Evolutionary conservation across 2,888 invertebrate species (phyloP).

Genomic region (Leptinotarsa tumamoca): DNA sequence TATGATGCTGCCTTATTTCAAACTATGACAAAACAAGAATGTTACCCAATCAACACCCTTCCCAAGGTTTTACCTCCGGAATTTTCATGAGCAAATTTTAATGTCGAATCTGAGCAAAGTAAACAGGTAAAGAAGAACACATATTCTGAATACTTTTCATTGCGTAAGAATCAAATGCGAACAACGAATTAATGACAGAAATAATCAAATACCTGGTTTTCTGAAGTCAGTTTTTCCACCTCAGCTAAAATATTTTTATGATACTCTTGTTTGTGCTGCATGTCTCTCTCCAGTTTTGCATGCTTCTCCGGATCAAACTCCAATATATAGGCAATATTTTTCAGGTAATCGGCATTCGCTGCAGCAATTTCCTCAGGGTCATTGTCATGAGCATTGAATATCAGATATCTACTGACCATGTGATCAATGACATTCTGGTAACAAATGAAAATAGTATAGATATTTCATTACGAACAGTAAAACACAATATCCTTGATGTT

Average conservation of each 20-base stretch:
- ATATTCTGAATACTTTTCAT: no score
- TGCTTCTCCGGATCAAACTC: constrained; percentile 23
- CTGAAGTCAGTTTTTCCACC: constrained; percentile 16
- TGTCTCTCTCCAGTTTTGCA: not conserved
- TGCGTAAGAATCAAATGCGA: no score
- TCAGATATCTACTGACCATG: not conserved
- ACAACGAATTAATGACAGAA: no score
- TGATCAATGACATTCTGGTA: not conserved
- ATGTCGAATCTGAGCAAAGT: no score
- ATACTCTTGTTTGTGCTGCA: constrained; percentile 21
- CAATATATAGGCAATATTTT: constrained; percentile 20
- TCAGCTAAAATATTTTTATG: constrained; percentile 23
- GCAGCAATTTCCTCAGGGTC: not conserved
- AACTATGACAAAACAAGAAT: no score
- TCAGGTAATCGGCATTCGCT: not conserved
- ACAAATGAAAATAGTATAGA: not conserved
- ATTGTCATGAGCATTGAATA: not conserved
- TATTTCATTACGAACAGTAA: not conserved
- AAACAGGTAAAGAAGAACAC: no score
- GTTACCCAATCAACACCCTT: no score
- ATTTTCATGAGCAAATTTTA: no score
- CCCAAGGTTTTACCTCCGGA: no score
- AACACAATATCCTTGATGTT: no score
- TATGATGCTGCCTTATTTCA: no score
- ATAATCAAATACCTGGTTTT: constrained; percentile 23